Conservation (phyloP, 1,140 invertebrate species). For the Nixonia krombeini region DNA sequence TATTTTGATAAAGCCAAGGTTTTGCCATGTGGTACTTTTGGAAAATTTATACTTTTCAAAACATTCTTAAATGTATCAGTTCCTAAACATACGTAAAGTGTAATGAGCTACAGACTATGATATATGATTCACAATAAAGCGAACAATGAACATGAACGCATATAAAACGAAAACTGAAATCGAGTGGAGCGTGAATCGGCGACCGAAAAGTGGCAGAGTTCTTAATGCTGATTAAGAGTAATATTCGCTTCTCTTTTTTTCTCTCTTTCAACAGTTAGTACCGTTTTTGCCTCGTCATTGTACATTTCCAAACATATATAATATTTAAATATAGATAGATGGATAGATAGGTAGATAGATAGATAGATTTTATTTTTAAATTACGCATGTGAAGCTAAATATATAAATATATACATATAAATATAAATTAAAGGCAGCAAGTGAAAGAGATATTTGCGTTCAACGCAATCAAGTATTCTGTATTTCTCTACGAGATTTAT, state of each 20-base stretch:
- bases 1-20: no score
- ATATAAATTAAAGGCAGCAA: slow-evolving; percentile 19
- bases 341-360: slow-evolving; percentile 8
- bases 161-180: slow-evolving; percentile 17
- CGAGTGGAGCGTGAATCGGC: slow-evolving; percentile 35
- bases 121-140: slow-evolving; percentile 15
- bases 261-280: slow-evolving; percentile 9
- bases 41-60: slow-evolving; percentile 7
- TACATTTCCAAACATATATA: slow-evolving; percentile 35
- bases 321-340: slow-evolving; percentile 29
- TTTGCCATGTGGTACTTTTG: no score
- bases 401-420: slow-evolving; percentile 21
- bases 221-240: slow-evolving; percentile 34
- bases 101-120: slow-evolving; percentile 6
- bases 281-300: slow-evolving; percentile 39
- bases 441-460: background rate
- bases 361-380: slow-evolving; percentile 24
- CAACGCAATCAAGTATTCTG: slow-evolving; percentile 10
- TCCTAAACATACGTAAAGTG: slow-evolving; percentile 36
- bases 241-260: slow-evolving; percentile 39
- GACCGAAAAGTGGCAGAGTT: slow-evolving; percentile 22
- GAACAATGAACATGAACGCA: slow-evolving; percentile 3
- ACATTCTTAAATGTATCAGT: slow-evolving; percentile 38
- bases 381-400: slow-evolving; percentile 5
- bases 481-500: slow-evolving; percentile 7